A percentile compares a stretch with the other conserved stretches of the same genome.
phyloP scores from a whole-genome alignment of 2,797 vertebrate genomes.

The Setipinna tenuifilis region DNA sequence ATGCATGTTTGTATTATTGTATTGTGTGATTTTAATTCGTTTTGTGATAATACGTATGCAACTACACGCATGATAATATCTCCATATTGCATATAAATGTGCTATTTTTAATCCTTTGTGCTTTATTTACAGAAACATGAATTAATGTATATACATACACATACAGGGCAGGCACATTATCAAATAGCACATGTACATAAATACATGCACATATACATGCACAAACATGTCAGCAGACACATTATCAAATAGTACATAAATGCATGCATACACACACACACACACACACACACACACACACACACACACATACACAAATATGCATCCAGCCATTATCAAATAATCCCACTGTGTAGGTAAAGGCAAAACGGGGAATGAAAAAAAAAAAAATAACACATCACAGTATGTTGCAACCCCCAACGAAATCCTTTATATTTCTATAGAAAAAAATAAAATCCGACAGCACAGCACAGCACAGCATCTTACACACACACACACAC shows the following conservation, averaged over 20 bases:
- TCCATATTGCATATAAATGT: not conserved
- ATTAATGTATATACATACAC: too few species aligned
- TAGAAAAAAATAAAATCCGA: constrained; percentile 71
- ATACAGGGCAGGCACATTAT: too few species aligned
- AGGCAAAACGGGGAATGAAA: too few species aligned
- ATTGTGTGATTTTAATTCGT: too few species aligned
- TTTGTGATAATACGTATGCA: not conserved
- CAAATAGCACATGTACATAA: too few species aligned
- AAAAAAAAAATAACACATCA: too few species aligned
- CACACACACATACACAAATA: too few species aligned
- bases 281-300: too few species aligned
- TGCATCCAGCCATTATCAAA: too few species aligned
- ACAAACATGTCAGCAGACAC: not conserved
- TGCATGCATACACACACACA: not conserved
- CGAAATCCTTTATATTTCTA: constrained; percentile 44
- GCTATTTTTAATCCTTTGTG: constrained; percentile 31
- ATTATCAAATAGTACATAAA: not conserved
- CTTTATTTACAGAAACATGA: not conserved
- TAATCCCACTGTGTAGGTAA: too few species aligned
- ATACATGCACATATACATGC: not conserved
- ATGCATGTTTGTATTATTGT: not conserved
- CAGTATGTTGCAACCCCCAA: too few species aligned
- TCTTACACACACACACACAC: constrained; percentile 94
- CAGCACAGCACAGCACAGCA: constrained; percentile 69
- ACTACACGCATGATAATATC: not conserved